A percentile compares a stretch with the other conserved stretches of the same genome.
Conservation (phyloP, 2,113 vertebrate species). For the Chamaetylas fuelleborni region DNA sequence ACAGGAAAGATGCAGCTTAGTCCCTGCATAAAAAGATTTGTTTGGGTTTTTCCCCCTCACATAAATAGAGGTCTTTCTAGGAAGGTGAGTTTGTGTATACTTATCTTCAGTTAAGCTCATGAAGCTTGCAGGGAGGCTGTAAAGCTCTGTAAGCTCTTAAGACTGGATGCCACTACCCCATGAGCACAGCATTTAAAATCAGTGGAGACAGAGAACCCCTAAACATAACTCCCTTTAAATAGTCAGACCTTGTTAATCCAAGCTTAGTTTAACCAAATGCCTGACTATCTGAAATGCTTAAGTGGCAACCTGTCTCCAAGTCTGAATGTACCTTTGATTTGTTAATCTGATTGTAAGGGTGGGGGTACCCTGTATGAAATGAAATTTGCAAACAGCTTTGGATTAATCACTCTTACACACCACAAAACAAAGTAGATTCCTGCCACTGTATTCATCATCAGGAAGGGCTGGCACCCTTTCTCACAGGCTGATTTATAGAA, state of each 20-base stretch:
- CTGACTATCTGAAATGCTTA: slow-evolving; percentile 56
- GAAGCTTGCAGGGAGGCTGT: slow-evolving; percentile 62
- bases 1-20: slow-evolving; percentile 40
- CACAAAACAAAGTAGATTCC: slow-evolving; percentile 55
- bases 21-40: slow-evolving; percentile 38
- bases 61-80: slow-evolving; percentile 51
- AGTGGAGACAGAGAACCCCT: slow-evolving; percentile 45
- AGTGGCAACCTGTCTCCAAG: slow-evolving; percentile 52
- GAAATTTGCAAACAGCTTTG: slow-evolving; percentile 62
- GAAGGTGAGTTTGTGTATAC: slow-evolving; percentile 60
- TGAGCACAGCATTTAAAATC: slow-evolving; percentile 50
- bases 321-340: slow-evolving; percentile 61
- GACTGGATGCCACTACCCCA: slow-evolving; percentile 48
- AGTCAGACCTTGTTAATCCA: slow-evolving; percentile 70
- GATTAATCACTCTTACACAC: slow-evolving; percentile 53
- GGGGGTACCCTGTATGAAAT: slow-evolving; percentile 33
- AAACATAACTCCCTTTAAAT: slow-evolving; percentile 64
- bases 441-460: slow-evolving; percentile 38
- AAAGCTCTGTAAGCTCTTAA: slow-evolving; percentile 70
- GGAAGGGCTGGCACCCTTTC: slow-evolving; percentile 21
- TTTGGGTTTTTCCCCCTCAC: background rate
- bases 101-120: slow-evolving; percentile 68
- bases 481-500: slow-evolving; percentile 44
- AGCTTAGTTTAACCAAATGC: slow-evolving; percentile 60
- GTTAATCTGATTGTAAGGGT: slow-evolving; percentile 57